Conservation (phyloP, 2,113 vertebrate species). For the Cettia cetti region DNA sequence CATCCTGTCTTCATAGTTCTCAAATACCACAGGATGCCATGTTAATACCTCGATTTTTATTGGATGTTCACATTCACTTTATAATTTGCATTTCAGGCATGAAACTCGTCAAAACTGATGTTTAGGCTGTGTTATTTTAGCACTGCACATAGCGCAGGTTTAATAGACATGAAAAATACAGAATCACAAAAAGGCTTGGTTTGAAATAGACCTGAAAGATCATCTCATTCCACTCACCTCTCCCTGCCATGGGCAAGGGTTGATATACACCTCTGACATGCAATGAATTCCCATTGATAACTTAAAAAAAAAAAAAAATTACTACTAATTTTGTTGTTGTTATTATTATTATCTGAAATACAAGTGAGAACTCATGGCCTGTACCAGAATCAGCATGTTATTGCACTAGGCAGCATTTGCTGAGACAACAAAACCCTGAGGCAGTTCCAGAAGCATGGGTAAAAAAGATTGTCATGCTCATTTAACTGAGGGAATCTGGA, state of each 20-base stretch:
- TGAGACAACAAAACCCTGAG: background rate
- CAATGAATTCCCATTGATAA: background rate
- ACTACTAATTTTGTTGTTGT: background rate
- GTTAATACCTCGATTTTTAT: background rate
- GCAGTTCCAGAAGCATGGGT: background rate
- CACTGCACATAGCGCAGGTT: rapidly evolving
- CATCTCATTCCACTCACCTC: too few relatives aligned
- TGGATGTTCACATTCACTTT: background rate
- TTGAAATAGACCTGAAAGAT: background rate
- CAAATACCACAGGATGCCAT: background rate
- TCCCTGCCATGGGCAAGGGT: too few relatives aligned
- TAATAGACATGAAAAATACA: background rate
- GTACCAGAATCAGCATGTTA: background rate
- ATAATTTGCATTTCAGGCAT: background rate
- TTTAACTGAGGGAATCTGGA: background rate
- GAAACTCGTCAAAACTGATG: background rate
- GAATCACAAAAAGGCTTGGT: background rate
- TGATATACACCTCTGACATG: background rate
- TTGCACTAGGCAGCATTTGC: background rate
- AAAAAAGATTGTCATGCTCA: background rate
- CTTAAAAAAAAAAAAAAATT: background rate
- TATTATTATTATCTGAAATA: background rate
- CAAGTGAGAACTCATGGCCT: background rate
- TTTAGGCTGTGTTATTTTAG: background rate
- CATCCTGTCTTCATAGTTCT: background rate